Conservation (phyloP, 35 echinoderm and acorn worm genomes). For the Stichopus chloronotus region DNA sequence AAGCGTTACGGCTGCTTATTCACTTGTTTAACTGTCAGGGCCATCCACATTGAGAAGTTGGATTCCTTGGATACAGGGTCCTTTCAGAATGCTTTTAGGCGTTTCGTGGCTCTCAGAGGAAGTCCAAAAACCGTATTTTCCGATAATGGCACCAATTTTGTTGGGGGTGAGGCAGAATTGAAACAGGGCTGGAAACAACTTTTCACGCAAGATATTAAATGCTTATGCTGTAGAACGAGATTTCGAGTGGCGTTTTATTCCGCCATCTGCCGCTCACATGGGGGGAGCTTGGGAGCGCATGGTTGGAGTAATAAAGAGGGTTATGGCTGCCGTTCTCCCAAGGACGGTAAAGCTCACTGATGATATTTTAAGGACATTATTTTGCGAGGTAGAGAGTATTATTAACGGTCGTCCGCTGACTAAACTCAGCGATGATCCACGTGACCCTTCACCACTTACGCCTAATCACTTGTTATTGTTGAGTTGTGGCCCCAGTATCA, state of each 20-base stretch:
- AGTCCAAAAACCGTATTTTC: conserved; percentile 36
- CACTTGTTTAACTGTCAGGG: conserved; percentile 20
- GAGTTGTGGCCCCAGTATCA: not conserved
- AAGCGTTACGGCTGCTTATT: conserved; percentile 48
- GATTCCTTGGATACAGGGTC: conserved; percentile 38
- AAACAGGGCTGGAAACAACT: not conserved
- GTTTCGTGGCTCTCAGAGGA: conserved; percentile 41
- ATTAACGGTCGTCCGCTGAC: too few species aligned
- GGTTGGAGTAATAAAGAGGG: too few species aligned
- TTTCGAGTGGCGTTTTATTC: conserved; percentile 13
- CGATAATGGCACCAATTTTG: conserved; percentile 74
- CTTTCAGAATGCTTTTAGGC: conserved; percentile 45
- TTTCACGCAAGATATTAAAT: not conserved
- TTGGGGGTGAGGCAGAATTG: conserved; percentile 45
- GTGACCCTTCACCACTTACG: too few species aligned
- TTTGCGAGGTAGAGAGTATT: too few species aligned
- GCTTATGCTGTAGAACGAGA: not conserved
- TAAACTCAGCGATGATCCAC: too few species aligned
- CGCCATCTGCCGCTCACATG: not conserved
- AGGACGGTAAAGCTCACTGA: too few species aligned
- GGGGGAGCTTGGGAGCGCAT: too few species aligned
- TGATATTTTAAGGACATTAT: too few species aligned
- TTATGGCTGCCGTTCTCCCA: too few species aligned
- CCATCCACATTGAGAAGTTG: conserved; percentile 31
- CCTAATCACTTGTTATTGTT: too few species aligned